Percentiles rank a stretch among this genome's conserved stretches.
These are phyloP conservation scores for Pionites leucogaster DNA, from an alignment of 2,113 vertebrate genomes.

Conservation along the genomic window DNA sequence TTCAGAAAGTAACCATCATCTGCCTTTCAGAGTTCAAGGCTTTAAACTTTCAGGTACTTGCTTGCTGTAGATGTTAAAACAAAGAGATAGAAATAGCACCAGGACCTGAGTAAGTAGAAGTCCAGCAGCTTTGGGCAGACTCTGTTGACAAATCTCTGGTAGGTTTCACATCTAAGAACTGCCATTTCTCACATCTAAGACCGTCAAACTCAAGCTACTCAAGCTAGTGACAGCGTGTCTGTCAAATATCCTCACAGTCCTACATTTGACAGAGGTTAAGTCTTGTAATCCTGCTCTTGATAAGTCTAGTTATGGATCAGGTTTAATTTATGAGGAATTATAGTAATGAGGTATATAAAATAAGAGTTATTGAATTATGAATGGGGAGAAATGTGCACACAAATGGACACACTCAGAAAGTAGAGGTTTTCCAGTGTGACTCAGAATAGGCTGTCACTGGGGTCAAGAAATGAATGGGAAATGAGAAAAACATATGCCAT, in stretches of 20 bases:
- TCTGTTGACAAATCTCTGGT: neutral
- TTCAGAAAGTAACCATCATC: neutral
- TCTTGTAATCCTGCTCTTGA: neutral
- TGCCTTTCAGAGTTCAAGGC: neutral
- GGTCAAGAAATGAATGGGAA: neutral
- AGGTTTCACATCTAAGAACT: neutral
- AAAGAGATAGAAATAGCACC: neutral
- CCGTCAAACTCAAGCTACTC: neutral
- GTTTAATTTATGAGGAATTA: neutral
- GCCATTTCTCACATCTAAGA: neutral
- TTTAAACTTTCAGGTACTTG: neutral
- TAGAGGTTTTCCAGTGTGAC: neutral
- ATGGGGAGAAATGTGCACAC: neutral
- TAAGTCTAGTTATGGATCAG: neutral
- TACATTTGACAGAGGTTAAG: rapidly evolving
- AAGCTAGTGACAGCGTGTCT: neutral
- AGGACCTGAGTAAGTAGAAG: neutral
- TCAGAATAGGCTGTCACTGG: neutral
- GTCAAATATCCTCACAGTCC: rapidly evolving
- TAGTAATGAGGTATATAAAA: neutral
- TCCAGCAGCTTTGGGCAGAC: neutral
- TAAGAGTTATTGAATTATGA: neutral
- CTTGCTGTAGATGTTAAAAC: neutral
- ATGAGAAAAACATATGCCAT: neutral
- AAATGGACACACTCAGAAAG: rapidly evolving